phyloP scores from a whole-genome alignment of 2,888 invertebrate species.

The Drosophila basisetae region DNA sequence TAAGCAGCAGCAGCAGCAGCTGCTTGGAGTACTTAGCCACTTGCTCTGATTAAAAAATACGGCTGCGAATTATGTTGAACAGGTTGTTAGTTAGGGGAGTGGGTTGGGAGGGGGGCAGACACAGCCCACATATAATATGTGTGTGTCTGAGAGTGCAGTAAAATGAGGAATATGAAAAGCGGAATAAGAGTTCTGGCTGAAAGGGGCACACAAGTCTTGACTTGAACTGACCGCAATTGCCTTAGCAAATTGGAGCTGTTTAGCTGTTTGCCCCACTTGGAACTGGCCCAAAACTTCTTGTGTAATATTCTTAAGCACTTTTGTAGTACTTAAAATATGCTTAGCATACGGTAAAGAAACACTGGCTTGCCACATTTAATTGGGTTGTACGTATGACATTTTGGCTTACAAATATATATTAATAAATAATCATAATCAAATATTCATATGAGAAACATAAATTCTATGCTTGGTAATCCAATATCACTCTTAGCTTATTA shows the following conservation, averaged over 20 bases:
- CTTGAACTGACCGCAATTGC: conserved; percentile 51
- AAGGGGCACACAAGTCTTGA: conserved; percentile 4
- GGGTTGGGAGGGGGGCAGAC: not conserved
- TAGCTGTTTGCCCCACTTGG: conserved; percentile 38
- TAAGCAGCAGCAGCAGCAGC: conserved; percentile 35
- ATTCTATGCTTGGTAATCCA: not conserved
- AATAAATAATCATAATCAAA: not conserved
- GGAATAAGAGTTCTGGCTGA: not conserved
- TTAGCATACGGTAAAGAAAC: conserved; percentile 10
- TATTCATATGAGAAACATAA: not conserved
- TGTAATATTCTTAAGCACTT: conserved; percentile 22
- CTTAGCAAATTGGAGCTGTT: conserved; percentile 19
- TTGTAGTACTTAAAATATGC: conserved; percentile 16
- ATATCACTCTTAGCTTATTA: not conserved
- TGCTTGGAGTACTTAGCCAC: conserved; percentile 37
- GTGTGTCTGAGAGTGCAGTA: conserved; percentile 9
- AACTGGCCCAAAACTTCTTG: conserved; percentile 38
- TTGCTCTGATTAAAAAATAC: conserved; percentile 62
- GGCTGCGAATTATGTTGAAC: conserved; percentile 53
- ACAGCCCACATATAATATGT: conserved; percentile 27
- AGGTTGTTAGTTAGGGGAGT: conserved; percentile 14
- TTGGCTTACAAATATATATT: not conserved
- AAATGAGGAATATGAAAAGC: conserved; percentile 7
- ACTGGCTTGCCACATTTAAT: not conserved
- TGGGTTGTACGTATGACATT: not conserved